Percentiles rank a stretch among this genome's conserved stretches.
These are phyloP conservation scores for Philereme transversata DNA, from an alignment of 2,888 invertebrate species.

Conservation along the genomic window DNA sequence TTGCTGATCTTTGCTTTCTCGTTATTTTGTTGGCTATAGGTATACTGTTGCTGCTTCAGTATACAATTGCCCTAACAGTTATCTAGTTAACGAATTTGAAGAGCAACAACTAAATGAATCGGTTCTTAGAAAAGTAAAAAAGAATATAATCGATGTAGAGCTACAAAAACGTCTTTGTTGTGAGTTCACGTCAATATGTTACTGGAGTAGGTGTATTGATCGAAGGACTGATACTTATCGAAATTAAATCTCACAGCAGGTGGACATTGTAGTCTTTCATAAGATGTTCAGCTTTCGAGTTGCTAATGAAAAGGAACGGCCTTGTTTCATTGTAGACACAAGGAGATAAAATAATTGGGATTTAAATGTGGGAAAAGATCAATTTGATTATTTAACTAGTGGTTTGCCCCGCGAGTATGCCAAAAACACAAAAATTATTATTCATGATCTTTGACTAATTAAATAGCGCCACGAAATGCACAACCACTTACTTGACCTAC, in stretches of 20 bases:
- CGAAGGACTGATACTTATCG: conserved; percentile 66
- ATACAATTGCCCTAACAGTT: conserved; percentile 32
- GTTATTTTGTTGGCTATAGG: background rate
- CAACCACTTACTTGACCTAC: no score
- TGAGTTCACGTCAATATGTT: conserved; percentile 62
- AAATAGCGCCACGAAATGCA: no score
- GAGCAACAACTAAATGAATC: conserved; percentile 41
- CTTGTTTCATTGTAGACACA: conserved; percentile 12
- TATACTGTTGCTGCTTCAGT: background rate
- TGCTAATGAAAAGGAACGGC: conserved; percentile 15
- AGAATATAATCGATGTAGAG: conserved; percentile 46
- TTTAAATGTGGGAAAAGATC: no score
- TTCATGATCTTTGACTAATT: no score
- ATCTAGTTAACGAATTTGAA: conserved; percentile 46
- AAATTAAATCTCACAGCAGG: conserved; percentile 75
- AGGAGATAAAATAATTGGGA: no score
- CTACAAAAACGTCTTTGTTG: conserved; percentile 63
- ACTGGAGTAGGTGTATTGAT: conserved; percentile 63
- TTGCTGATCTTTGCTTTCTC: background rate
- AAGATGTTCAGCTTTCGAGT: conserved; percentile 25
- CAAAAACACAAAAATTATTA: no score
- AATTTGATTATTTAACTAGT: no score
- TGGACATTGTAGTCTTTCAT: conserved; percentile 59
- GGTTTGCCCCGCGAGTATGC: no score
- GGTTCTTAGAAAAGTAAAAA: conserved; percentile 47